Base-by-base conservation (phyloP, 2,113 vertebrate species). In the Thalassoma bifasciatum region DNA sequence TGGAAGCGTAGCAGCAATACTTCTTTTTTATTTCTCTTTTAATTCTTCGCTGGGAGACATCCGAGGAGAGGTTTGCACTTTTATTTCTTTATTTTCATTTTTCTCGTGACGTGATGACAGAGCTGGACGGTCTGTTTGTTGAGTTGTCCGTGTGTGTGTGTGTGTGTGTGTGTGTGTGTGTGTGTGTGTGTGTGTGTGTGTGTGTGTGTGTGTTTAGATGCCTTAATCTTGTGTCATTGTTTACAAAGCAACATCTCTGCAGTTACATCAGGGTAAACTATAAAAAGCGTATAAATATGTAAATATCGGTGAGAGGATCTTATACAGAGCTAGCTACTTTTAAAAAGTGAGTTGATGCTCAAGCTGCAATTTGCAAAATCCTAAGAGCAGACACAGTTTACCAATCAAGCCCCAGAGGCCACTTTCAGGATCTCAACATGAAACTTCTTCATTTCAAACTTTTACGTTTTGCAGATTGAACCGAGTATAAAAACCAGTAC, bases 201-300 rank as follows among this genome's bases (percentile, higher is more conserved):
- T 62, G 66, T 61, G 51, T 61, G 64, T 65, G 59, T 77, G 58
- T 72, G 66, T 70, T 44, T 26, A 44, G 24, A 57, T 77, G 54
- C 61, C 13, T 66, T 63, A 50, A 69, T 82, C 60, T 56, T 86
- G 74, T 93, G 73, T 88, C 63, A n/a, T 42, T 89, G 77, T 91
- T 90, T 79, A 81, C 57, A 80, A 74, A 82, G 82, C 67, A 40
- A 79, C 67, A 88, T 83, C 72, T 90, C 75, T 91, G 85, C 88
- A 75, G 90, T 91, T 83, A 77, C 71, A 89, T 91, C 88, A 86
- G 90, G 85, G 90, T 84, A 68, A 91, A 79, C 81, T 77, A 85
- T 81, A 87, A 65, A 73, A 84, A 77, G 62, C 75, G 57, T 91
- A 87, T 90, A 90, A 79, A 93, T 91, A 90, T 90, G 87, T 92